phyloP scores from a whole-genome alignment of 2,888 invertebrate species.

The Ommatoiulus sabulosus region DNA sequence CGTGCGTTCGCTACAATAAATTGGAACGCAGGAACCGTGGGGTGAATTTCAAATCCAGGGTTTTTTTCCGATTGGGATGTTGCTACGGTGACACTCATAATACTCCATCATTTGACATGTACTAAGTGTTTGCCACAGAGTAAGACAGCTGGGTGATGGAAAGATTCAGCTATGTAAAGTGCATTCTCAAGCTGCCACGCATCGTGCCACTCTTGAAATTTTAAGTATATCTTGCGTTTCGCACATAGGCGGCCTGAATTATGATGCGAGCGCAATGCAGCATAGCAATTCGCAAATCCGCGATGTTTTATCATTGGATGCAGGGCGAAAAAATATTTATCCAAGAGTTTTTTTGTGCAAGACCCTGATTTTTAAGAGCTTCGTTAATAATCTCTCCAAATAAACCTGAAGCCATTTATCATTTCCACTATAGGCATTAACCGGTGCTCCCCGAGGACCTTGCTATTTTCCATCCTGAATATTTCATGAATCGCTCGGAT shows the following conservation, averaged over 20 bases:
- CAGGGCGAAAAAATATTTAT: neutral
- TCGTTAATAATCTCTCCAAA: neutral
- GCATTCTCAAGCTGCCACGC: neutral
- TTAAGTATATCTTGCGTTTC: neutral
- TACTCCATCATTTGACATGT: conserved; percentile 34
- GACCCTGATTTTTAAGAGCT: neutral
- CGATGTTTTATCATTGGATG: neutral
- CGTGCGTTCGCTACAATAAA: conserved; percentile 22
- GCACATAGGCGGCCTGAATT: conserved; percentile 10
- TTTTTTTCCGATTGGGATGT: conserved; percentile 12
- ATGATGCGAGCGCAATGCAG: neutral
- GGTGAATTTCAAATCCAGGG: conserved; percentile 15
- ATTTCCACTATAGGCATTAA: too few relatives aligned
- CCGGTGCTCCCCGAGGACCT: too few relatives aligned
- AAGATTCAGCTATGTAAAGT: conserved; percentile 7
- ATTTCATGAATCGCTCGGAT: too few relatives aligned
- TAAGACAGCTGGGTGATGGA: conserved; percentile 28
- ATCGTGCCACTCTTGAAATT: conserved; percentile 28
- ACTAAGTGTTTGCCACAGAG: conserved; percentile 13
- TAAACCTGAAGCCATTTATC: neutral
- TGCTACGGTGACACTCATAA: conserved; percentile 34
- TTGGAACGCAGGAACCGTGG: conserved; percentile 15
- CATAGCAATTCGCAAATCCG: conserved; percentile 20
- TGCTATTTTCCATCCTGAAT: too few relatives aligned
- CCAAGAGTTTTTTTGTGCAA: neutral